These are phyloP conservation scores for Sylvia borin DNA, from an alignment of 2,797 vertebrate species.

Conservation along the genomic window DNA sequence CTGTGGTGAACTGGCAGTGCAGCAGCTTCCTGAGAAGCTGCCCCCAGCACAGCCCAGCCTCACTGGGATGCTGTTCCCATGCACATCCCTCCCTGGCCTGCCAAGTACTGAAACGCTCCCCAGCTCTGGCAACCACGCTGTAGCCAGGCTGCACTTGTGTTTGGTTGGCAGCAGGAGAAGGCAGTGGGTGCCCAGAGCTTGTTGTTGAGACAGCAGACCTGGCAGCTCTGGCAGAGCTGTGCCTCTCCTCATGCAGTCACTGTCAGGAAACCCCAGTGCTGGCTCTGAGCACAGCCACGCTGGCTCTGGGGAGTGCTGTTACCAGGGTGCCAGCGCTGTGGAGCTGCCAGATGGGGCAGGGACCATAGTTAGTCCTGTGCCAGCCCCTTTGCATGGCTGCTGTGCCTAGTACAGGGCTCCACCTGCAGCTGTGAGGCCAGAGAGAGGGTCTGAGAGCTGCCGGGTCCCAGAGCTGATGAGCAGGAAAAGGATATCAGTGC, in stretches of 20 bases:
- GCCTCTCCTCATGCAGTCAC: background rate
- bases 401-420: background rate
- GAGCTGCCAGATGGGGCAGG: background rate
- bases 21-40: background rate
- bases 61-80: background rate
- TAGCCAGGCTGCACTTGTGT: background rate
- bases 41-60: background rate
- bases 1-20: background rate
- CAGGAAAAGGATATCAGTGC: background rate
- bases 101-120: rapidly evolving
- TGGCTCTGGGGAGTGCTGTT: background rate
- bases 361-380: background rate
- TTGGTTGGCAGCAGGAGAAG: background rate
- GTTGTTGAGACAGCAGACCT: background rate
- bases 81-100: background rate
- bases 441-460: rapidly evolving
- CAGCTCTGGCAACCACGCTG: rapidly evolving
- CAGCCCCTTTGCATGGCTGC: rapidly evolving
- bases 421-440: background rate
- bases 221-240: background rate
- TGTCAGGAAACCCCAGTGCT: background rate
- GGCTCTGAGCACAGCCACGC: background rate
- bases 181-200: background rate
- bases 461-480: background rate
- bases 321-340: background rate